Base-by-base conservation (phyloP, 2,888 invertebrate genomes). In the Lottia gigantea region DNA sequence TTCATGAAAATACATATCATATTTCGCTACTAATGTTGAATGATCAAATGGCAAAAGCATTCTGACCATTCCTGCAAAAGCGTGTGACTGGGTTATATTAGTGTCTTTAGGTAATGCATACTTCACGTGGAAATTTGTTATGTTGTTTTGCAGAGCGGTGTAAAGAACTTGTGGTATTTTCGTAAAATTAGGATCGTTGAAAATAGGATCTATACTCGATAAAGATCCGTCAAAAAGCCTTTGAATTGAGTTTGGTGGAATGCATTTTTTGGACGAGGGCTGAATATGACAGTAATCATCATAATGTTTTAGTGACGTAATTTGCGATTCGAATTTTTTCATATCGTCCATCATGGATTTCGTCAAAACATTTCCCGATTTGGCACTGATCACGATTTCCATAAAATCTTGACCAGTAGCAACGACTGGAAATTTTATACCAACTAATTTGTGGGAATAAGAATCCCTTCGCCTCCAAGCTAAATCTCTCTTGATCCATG, bases 191-290 rank as follows among this genome's bases (percentile, higher is more conserved):
- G 82, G 73, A 70, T 83, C 82, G 62, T 78, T 72, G 63, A 82
- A 83, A 0, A 75, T 73, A 7, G 80, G 75, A 66, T 78, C 73
- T 14, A 80, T 46, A 49, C 46, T n/a, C 3, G 74, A 64, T 45
- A 74, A 77, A 0, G 81, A 80, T 2, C 83, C 82, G 62, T 83
- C 83, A 71, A 83, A 83, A 49, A 77, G 80, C 4, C 82, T 74
- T 11, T 82, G 63, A 11, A 82, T 71, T 2, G 83, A 83, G 16
- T 70, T 73, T 0, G 79, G 77, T 8, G 74, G 74, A 25, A 72
- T 69, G 14, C 55, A 46, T n/a, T 68, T 68, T 11, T 75, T 66
- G 12, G 75, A 78, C 40, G 40, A 6, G 2, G 8, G 11, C 40
- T 8, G 11, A 46, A 71, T 55, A 25, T 74, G 73, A 62, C 78